A percentile compares a stretch with the other conserved stretches of the same genome.
phyloP scores from a whole-genome alignment of 2,797 vertebrate species.

The Thripadectes ignobilis region DNA sequence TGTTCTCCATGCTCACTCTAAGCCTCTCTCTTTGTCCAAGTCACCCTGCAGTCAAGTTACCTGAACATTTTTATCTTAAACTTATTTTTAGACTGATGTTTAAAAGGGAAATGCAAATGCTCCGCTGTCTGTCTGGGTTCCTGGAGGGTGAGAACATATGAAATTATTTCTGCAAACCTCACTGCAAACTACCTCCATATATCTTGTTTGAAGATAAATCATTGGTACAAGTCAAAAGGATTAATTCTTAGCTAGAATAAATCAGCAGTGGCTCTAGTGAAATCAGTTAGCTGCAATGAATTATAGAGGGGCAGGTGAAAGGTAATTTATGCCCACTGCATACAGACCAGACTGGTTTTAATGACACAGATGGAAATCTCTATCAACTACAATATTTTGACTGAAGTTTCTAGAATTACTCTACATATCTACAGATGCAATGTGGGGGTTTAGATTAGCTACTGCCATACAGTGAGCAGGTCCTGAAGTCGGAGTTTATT shows the following conservation, averaged over 20 bases:
- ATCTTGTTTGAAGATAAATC: neutral
- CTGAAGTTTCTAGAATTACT: conserved; percentile 25
- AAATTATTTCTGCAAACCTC: conserved; percentile 39
- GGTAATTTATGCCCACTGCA: neutral
- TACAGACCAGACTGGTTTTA: conserved; percentile 5
- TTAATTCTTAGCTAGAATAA: conserved; percentile 31
- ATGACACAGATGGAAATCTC: neutral
- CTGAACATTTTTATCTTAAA: neutral
- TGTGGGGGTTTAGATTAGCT: neutral
- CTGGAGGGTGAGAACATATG: neutral
- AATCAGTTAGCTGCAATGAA: neutral
- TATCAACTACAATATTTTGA: neutral
- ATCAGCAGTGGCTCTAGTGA: conserved; percentile 1
- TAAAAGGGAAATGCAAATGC: conserved; percentile 30
- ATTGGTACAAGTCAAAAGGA: conserved; percentile 22
- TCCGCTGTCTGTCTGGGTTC: neutral
- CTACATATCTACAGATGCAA: neutral
- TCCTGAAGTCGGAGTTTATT: neutral
- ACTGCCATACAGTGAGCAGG: neutral
- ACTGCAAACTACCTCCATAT: neutral
- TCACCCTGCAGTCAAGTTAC: conserved; percentile 11
- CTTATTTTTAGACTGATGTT: neutral
- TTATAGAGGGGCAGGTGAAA: neutral
- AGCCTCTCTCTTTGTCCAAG: neutral
- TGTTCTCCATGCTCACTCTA: neutral